phyloP scores from a whole-genome alignment of 2,797 vertebrate species.

The Ptychadena robeensis region DNA sequence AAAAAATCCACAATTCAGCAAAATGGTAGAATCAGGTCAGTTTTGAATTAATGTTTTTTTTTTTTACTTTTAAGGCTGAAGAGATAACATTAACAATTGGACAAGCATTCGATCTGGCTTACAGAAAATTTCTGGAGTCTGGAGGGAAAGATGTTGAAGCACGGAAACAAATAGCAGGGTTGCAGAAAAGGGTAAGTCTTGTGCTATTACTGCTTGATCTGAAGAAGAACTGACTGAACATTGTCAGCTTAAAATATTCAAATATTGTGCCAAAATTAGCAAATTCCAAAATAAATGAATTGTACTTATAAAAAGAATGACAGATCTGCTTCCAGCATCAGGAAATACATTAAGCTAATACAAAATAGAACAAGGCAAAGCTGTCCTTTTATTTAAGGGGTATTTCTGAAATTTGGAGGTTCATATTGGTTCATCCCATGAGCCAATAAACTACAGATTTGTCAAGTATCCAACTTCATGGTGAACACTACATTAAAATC shows the following conservation, averaged over 20 bases:
- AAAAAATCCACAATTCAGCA: too few relatives aligned
- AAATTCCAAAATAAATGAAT: not conserved
- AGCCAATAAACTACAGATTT: too few relatives aligned
- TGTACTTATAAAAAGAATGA: not conserved
- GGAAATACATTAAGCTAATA: not conserved
- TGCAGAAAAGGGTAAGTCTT: constrained; percentile 90
- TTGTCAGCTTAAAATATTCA: too few relatives aligned
- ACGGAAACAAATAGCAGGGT: constrained; percentile 93
- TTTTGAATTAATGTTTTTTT: constrained; percentile 17
- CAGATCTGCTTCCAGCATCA: not conserved
- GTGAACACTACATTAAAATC: too few relatives aligned
- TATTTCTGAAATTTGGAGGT: too few relatives aligned
- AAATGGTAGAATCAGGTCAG: too few relatives aligned
- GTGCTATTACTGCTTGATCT: not conserved
- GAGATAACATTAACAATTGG: constrained; percentile 98
- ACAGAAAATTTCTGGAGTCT: constrained; percentile 97
- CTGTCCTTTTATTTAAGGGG: too few relatives aligned
- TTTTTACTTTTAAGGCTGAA: constrained; percentile 81
- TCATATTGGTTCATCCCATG: too few relatives aligned
- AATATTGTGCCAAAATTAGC: not conserved
- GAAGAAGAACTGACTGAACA: not conserved
- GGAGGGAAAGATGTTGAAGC: constrained; percentile 98
- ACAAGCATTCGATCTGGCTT: constrained; percentile 97
- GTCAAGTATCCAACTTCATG: too few relatives aligned
- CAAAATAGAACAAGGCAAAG: too few relatives aligned